Evolutionary conservation across 2,888 invertebrate genomes (phyloP), one percentile per base, ranked within the genome.

Genomic region (Chirona hameri): DNA sequence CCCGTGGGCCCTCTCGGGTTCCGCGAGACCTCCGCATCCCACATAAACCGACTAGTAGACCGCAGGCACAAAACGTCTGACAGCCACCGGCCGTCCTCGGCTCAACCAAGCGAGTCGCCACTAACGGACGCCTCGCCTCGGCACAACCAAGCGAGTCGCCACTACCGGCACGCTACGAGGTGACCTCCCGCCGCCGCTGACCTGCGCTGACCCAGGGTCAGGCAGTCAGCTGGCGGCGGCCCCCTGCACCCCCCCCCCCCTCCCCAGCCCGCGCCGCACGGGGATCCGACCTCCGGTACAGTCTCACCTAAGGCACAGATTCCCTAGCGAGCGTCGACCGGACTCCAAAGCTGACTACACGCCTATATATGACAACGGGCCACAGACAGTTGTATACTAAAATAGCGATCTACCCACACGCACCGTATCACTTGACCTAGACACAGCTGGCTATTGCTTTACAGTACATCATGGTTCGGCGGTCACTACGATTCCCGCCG

Each of bases 391-490:
- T 76, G 76, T 76, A 76, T 76, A 76, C 76, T 76, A 76, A 76
- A 76, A 76, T 76, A 76, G 76, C 76, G 39, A 76, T 76, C 76
- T 76, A 76, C 27, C 29, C 76, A 76, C 31, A 76, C 76, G 21
- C 76, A 76, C 76, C 18, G 21, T 76, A 76, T 76, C 76, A 76
- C 76, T 76, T 31, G 39, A 76, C 39, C 76, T 76, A 76, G 29
- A 76, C 76, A 76, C 76, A 76, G 76, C 76, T 76, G 31, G n/a
- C 76, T 76, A 76, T 76, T 76, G 76, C 76, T 76, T 76, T 76
- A 76, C 76, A 76, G 18, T 76, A 76, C 76, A 76, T 31, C 76
- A 39, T 76, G 76, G 72, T 76, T 76, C 76, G 9, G 76, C 27
- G 5, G 39, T 15, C 39, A 39, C 76, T 76, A 31, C 21, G 5